Base-by-base conservation (phyloP, 2,797 vertebrate species). In the Ptychobarbus kaznakovi region DNA sequence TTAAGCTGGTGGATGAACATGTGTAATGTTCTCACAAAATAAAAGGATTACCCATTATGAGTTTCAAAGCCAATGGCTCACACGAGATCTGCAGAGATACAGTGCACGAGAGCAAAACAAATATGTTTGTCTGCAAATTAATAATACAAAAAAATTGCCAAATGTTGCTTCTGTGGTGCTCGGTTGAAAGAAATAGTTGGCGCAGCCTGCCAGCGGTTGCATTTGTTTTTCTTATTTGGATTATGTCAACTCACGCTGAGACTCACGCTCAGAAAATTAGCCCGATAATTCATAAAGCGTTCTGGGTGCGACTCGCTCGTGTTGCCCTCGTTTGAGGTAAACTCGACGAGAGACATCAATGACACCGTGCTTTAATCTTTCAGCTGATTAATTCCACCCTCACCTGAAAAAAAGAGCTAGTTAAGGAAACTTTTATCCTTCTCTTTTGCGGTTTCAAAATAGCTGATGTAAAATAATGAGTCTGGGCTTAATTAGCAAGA, bases 401-500 rank as follows among this genome's bases (percentile, higher is more conserved):
- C 86, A 91, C 88, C 82, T 87, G 74, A 84, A 82, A 70, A 76
- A 77, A 80, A 86, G 0, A 86, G 49, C 83, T 86, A 86, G 63
- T 66, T 86, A 85, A 88, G 44, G 81, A 85, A 84, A 85, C 66
- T 80, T 89, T 88, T 72, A 78, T n/a, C 76, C 46, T 56, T 66
- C 35, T 32, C 65, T 74, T 84, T 84, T 81, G 73, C 80, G 46
- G 61, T 66, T 83, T 85, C 68, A 91, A 88, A 91, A 88, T 89
- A 90, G 89, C 86, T 89, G 81, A 89, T 87, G 73, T 80, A 77
- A 90, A 92, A 92, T 90, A 92, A 92, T 91, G 88, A 91, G 88
- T 87, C 84, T 68, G 81, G 77, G 77, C 44, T 88, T 91, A 91
- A 92, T 92, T 92, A 89, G 86, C 68, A 78, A 76, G 80, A 83